Evolutionary conservation across 1,140 invertebrate genomes (phyloP), one percentile per base, ranked within the genome.

Genomic region (Fopius arisanus): DNA sequence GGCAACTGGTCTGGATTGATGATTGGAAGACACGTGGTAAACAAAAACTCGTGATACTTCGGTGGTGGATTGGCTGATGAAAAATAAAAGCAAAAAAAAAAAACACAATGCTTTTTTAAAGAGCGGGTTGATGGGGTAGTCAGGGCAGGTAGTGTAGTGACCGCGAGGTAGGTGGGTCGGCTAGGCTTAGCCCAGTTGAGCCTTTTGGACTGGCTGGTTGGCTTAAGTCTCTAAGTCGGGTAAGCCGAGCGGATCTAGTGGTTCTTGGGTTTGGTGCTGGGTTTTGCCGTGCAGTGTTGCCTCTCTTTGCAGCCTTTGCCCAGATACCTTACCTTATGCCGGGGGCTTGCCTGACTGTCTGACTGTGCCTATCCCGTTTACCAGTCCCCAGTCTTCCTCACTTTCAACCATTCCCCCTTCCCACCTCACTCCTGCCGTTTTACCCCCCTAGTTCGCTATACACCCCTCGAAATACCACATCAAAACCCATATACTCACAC

Each of bases 221-320:
- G 84, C 85, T 87, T 86, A 86, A 86, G 81, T 86, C 81, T 81
- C 78, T 86, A 87, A 87, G 86, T 87, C 86, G 81, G 74, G 70
- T 85, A 86, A 86, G 83, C 83, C 84, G 76, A 78, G 75, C 78
- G 84, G 84, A 86, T 84, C 85, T 84, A 83, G 82, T 81, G 83
- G 81, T 85, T n/a, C 81, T 85, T 80, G 84, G 80, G 80, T 73
- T 83, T 72, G 69, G 71, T 69, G 69, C 54, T 73, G 48, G 43
- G 19, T 67, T 12, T 31, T 66, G 72, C 80, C 29, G 43, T 48
- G 78, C 75, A 65, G 76, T 37, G 71, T 37, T 28, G 63, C 77
- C 67, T 78, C 79, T 75, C 74, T 76, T 80, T 71, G 71, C 74
- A n/a, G 79, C 80, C 77, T 77, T 72, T 77, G 77, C 76, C 70